Base-by-base conservation (phyloP, 2,113 vertebrate genomes). In the Neogobius melanostomus region DNA sequence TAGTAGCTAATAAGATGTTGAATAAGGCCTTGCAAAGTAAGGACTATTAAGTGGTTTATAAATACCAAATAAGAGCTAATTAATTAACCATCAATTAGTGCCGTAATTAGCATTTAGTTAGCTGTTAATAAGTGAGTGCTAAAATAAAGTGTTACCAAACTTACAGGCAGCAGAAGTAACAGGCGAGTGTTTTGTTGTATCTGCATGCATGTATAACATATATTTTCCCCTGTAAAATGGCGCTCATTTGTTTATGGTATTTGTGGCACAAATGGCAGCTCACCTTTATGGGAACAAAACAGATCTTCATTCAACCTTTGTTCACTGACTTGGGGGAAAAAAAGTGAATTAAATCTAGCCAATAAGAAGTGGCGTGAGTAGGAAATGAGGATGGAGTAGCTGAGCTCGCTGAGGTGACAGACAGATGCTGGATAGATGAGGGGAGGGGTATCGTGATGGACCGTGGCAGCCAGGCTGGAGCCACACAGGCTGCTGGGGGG, bases 391-490 rank as follows among this genome's bases (percentile, higher is more conserved):
- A 71, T 71, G 72, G 16, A 56, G 60, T 68, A 77, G 54, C 50
- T 8, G 17, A 74, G 51, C 56, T 56, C 54, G 72, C 67, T 79
- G 68, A 87, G 81, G 78, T 80, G 71, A 85, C 76, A 80, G 72
- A 82, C 71, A 79, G 82, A 85, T 76, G 70, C 62, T 80, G 36
- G 46, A 54, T 49, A 75, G 57, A 64, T 64, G 52, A 49, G 74
- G 64, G 61, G 48, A 52, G 59, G 9, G 14, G 17, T 51, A 10
- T 17, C 64, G 66, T 71, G 57, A 66, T 51, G 75, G 66, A 74
- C 53, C 72, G 21, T 69, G 71, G 69, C 82, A 90, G 88, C 70
- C 89, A 87, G 81, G 7, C 81, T 89, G 86, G 84, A 89, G 84
- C 81, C 85, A 73, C 42, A 65, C 65, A 88, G 84, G 75, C 85